Base-by-base conservation (phyloP, 2,113 vertebrate genomes). In the Leptocoma aspasia region DNA sequence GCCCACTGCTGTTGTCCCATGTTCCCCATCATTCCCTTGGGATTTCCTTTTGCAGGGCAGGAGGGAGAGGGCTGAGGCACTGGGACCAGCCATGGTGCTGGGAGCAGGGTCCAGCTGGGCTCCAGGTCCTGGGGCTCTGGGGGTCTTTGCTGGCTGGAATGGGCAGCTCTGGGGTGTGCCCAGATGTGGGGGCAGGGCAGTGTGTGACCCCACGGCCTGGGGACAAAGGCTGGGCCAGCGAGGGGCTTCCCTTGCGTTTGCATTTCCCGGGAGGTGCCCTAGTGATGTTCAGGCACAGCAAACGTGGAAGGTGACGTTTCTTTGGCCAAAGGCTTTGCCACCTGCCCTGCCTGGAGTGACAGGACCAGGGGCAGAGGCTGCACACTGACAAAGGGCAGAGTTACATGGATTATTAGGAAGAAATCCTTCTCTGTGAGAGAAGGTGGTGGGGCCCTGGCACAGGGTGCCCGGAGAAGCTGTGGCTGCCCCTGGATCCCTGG, bases 301-400 rank as follows among this genome's bases (percentile, higher is more conserved):
- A 6, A 35, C 0, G 1, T 27, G 54, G 39, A 31, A 53, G 14
- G n/a, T 8, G 70, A 7, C 2, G 1, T 45, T 61, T 12, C 30
- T 35, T 13, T n/a, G 3, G 3, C 68, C 76, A 16, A 49, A 44
- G 66, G 31, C 45, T 22, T 41, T 22, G 45, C 11, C 70, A 26
- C 61, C 37, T 47, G 69, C n/a, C 61, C 53, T 53, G n/a, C 61
- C 61, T 26, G 14, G 16, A 39, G 45, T 4, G 45, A 52, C 53
- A 35, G 69, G 16, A 60, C 7, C 3, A 30, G 69, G 52, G 52
- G 31, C 52, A 52, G 28, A 3, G 52, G 42, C 69, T 66, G 78
- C 69, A 39, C 33, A 5, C 33, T 45, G 39, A 5, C 33, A 45
- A 27, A 26, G 24, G 45, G 7, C 53, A 68, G 45, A 24, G 78